Base-by-base conservation (phyloP, 2,113 vertebrate genomes). In the Bos taurus region DNA sequence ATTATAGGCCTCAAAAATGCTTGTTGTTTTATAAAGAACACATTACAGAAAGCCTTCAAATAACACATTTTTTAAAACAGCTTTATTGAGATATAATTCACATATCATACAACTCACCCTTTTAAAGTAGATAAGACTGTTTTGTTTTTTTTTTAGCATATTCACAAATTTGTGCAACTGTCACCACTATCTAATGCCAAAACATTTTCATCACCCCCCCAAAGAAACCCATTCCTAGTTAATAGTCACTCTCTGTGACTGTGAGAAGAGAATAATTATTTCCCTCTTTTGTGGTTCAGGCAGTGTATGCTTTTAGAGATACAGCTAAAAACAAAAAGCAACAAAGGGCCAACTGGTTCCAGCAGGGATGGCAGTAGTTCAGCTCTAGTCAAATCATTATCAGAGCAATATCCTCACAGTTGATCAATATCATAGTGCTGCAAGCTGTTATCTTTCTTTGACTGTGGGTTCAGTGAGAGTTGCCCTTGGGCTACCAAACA, bases 191-290 rank as follows among this genome's bases (percentile, higher is more conserved):
- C 23, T 83, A 71, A 40, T 46, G 57, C 56, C 59, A 62, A 91
- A 85, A 81, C 81, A 21, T 90, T 95, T 97, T 92, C 28, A 28
- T 64, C 56, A 50, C 33, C 36, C 3, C 11, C 11, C 2, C 19
- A 62, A 71, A 85, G 83, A 81, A 94, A 46, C 23, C 12, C 25
- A 33, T 52, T 36, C 40, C 30, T 26, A 78, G 17, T 16, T 26
- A 96, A 83, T 7, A 91, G 82, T 40, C 43, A 80, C 17, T 88
- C 19, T 95, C 2, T 83, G 33, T 9, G 28, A 52, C 57, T 33
- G 33, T 71, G 57, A 91, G n/a, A 83, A 95, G 88, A 67, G 48
- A 90, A 90, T 90, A 88, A 28, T 90, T 74, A 26, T 87, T 95
- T 93, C 33, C 16, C 88, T 33, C 30, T 89, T 94, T 90, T 81